Evolutionary conservation across 2,888 invertebrate genomes (phyloP).

Genomic region (Mechanitis messenoides): DNA sequence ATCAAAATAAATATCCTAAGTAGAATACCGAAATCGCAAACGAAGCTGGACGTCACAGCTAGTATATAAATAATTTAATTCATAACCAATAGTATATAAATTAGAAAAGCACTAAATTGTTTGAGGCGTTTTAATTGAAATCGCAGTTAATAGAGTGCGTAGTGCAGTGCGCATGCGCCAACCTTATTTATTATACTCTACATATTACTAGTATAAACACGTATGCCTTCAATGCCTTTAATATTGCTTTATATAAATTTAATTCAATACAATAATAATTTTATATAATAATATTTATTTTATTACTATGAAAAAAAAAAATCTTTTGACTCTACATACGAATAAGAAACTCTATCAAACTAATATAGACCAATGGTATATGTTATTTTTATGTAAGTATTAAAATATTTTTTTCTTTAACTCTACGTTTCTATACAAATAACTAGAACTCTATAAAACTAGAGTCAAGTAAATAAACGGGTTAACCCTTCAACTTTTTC

Average conservation of each 20-base stretch:
- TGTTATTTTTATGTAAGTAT: too few relatives aligned
- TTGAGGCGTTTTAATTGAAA: slow-evolving; percentile 73
- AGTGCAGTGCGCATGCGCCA: slow-evolving; percentile 58
- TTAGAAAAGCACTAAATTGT: slow-evolving; percentile 65
- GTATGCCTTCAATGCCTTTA: slow-evolving; percentile 30
- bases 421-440: slow-evolving; percentile 24
- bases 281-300: slow-evolving; percentile 20
- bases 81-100: slow-evolving; percentile 54
- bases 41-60: too few relatives aligned
- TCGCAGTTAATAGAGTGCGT: slow-evolving; percentile 65
- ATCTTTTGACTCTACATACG: too few relatives aligned
- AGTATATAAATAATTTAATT: background rate
- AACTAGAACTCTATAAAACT: slow-evolving; percentile 58
- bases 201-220: slow-evolving; percentile 55
- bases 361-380: too few relatives aligned
- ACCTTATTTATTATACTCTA: slow-evolving; percentile 54
- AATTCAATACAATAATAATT: background rate
- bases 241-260: slow-evolving; percentile 27
- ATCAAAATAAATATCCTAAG: too few relatives aligned
- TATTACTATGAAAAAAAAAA: slow-evolving; percentile 8
- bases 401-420: too few relatives aligned
- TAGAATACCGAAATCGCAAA: too few relatives aligned
- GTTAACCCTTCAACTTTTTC: slow-evolving; percentile 68
- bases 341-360: too few relatives aligned
- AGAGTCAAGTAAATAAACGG: slow-evolving; percentile 58